Evolutionary conservation across 2,797 vertebrate species (phyloP).

Genomic region (Hyperoplus immaculatus): DNA sequence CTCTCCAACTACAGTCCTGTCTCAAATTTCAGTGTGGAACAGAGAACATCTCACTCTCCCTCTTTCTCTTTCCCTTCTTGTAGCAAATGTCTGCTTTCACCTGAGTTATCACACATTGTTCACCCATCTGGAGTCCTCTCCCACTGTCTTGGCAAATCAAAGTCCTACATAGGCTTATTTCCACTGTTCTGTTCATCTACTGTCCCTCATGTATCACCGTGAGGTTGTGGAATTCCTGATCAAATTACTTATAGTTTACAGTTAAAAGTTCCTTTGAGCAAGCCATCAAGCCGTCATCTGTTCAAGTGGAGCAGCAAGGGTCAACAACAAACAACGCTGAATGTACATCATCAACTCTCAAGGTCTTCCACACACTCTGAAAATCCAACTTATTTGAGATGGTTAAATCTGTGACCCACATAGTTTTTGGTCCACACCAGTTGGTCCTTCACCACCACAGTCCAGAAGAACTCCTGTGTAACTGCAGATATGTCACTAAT

Average conservation of each 20-base stretch:
- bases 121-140: slow-evolving; percentile 13
- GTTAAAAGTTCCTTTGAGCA: not conserved
- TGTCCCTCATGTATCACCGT: not conserved
- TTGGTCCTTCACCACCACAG: not conserved
- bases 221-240: not conserved
- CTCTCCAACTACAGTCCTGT: slow-evolving; percentile 45
- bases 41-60: slow-evolving; percentile 20
- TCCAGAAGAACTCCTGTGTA: not conserved
- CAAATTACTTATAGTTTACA: not conserved
- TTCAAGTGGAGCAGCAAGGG: not conserved
- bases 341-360: not conserved
- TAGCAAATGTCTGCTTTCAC: slow-evolving; percentile 18
- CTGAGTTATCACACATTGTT: slow-evolving; percentile 32
- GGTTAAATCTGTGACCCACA: not conserved
- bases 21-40: slow-evolving; percentile 75
- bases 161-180: too few relatives aligned
- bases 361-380: not conserved
- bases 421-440: not conserved
- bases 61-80: slow-evolving; percentile 3
- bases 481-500: not conserved
- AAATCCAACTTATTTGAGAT: not conserved
- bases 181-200: not conserved
- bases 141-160: slow-evolving; percentile 11
- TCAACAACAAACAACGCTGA: not conserved
- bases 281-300: not conserved